Evolutionary conservation across 2,888 invertebrate species (phyloP).

Genomic region (Alsophila aescularia): DNA sequence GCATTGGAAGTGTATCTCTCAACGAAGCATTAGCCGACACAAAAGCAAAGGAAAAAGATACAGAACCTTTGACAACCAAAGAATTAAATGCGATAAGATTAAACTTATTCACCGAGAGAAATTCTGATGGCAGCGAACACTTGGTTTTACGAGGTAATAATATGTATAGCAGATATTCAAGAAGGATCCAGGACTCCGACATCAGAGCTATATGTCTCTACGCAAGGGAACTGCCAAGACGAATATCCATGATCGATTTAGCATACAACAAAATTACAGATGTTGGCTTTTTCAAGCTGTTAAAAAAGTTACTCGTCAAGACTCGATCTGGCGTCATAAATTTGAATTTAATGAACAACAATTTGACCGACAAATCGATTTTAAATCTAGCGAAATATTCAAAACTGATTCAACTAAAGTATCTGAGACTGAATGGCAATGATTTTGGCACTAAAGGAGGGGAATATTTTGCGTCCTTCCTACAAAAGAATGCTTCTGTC

Average conservation of each 20-base stretch:
- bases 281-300: conserved; percentile 69
- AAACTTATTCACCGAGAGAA: conserved; percentile 77
- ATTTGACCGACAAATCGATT: conserved; percentile 74
- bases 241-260: conserved; percentile 80
- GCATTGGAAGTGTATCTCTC: too few species aligned
- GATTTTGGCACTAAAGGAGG: conserved; percentile 83
- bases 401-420: conserved; percentile 69
- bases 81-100: conserved; percentile 65
- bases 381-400: conserved; percentile 63
- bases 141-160: conserved; percentile 82
- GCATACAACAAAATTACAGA: conserved; percentile 85
- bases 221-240: conserved; percentile 61
- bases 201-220: conserved; percentile 79
- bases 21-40: conserved; percentile 65
- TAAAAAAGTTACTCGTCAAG: conserved; percentile 71
- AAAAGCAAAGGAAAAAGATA: conserved; percentile 47
- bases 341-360: conserved; percentile 84
- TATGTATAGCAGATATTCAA: conserved; percentile 68
- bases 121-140: conserved; percentile 80
- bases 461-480: conserved; percentile 75
- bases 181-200: conserved; percentile 76
- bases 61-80: conserved; percentile 41
- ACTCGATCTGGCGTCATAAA: conserved; percentile 75
- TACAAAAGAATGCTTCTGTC: conserved; percentile 73
- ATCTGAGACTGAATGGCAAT: conserved; percentile 84